Evolutionary conservation across 2,113 vertebrate genomes (phyloP).

Genomic region (Dolichallabes microphthalmus): DNA sequence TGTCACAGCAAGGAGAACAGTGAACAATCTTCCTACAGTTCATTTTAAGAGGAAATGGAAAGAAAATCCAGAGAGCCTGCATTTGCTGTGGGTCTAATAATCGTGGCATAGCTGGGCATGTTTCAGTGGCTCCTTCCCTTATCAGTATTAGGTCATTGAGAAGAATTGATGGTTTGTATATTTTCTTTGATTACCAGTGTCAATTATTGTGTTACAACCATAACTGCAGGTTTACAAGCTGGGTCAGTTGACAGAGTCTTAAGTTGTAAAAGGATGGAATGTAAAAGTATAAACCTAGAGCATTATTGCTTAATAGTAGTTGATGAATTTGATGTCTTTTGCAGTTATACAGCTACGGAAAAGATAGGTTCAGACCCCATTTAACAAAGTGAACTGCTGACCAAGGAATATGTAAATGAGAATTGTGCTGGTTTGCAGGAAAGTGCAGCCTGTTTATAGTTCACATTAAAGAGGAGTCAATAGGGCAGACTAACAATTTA

Average conservation of each 20-base stretch:
- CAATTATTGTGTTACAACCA: background rate
- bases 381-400: slow-evolving; percentile 5
- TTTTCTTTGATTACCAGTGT: background rate
- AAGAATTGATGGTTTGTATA: background rate
- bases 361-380: background rate
- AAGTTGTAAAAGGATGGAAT: slow-evolving; percentile 13
- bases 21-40: background rate
- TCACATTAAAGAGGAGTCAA: background rate
- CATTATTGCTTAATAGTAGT: background rate
- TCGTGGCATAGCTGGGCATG: too few relatives aligned
- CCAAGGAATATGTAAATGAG: slow-evolving; percentile 7
- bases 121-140: background rate
- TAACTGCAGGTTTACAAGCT: background rate
- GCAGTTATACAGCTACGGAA: background rate
- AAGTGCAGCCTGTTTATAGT: background rate
- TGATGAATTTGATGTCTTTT: background rate
- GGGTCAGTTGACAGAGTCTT: background rate
- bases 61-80: background rate
- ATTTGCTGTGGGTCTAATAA: background rate
- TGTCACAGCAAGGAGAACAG: background rate
- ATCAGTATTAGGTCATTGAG: background rate
- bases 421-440: background rate
- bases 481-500: background rate
- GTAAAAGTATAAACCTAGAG: background rate
- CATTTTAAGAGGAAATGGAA: background rate